Base-by-base conservation (phyloP, 2,888 invertebrate species). In the Drosophila affinis region DNA sequence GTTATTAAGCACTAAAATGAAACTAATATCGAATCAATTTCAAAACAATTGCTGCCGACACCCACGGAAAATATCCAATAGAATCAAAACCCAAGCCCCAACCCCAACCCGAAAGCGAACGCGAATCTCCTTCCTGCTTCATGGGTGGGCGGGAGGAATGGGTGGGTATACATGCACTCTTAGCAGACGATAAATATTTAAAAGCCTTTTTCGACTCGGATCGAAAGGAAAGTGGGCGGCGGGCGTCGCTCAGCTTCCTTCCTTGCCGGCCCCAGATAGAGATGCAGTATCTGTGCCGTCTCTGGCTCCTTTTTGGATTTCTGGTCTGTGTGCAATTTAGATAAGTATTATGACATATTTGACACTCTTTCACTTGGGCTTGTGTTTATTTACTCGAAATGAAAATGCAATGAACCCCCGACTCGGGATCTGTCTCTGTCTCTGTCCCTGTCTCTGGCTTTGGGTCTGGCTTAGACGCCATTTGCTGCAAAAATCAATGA, bases 321-420 rank as follows among this genome's bases (percentile, higher is more conserved):
- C 54, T 21, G 61, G 60, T 71, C 68, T 72, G 64, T 73, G 65
- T 69, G 81, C 88, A 88, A 85, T 88, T 89, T 88, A 88, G 88
- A 88, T 88, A 88, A 88, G 81, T 87, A 87, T 88, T 88, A 87
- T 87, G 88, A 83, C 88, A 88, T 84, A 87, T 89, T 87, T 85
- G 88, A 89, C 89, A 89, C 85, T 81, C 77, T 86, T 77, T 76
- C 75, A 79, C 57, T 63, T 72, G 67, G 58, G 59, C 62, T 68
- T 55, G 63, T 79, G 75, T 79, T 81, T 88, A 86, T 83, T 86
- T 79, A 75, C 81, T 52, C 49, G 68, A 69, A 77, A 75, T 65
- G 67, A 77, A 80, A 62, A 67, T 67, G 68, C 63, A 58, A 62
- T 60, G 58, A 57, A 74, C 59, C 21, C 21, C 57, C 48, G 39